Evolutionary conservation across 1,140 invertebrate species (phyloP).

Genomic region (Phenacoccus solenopsis): DNA sequence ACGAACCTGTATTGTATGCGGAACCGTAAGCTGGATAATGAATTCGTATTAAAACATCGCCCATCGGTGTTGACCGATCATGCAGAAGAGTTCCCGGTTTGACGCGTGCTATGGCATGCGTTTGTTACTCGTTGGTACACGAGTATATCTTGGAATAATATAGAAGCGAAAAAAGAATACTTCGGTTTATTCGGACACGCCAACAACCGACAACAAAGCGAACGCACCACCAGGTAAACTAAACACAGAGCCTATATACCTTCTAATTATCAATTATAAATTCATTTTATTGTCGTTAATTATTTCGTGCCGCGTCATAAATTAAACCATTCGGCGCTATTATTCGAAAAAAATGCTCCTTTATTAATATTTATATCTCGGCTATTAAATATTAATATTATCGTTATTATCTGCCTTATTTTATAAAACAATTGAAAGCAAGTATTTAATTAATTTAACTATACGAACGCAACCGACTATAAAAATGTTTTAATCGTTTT

Average conservation of each 20-base stretch:
- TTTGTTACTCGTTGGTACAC: not conserved
- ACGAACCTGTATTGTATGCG: not conserved
- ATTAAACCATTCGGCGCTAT: slow-evolving; percentile 9
- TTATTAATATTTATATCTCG: slow-evolving; percentile 15
- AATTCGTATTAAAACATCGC: not conserved
- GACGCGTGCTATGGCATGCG: slow-evolving; percentile 6
- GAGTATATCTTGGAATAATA: not conserved
- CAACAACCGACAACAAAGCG: slow-evolving; percentile 8
- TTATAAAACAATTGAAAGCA: slow-evolving; percentile 10
- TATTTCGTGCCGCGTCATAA: slow-evolving; percentile 13
- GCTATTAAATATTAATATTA: slow-evolving; percentile 7
- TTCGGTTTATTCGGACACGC: not conserved
- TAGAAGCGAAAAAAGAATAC: not conserved
- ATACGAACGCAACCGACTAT: not conserved
- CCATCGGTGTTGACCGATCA: slow-evolving; percentile 6
- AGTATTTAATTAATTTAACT: slow-evolving; percentile 8
- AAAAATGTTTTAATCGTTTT: not conserved
- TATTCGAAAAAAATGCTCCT: slow-evolving; percentile 8
- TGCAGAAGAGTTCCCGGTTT: not conserved
- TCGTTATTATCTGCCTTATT: slow-evolving; percentile 9
- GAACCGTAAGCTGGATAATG: not conserved
- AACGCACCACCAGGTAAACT: not conserved
- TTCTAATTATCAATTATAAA: slow-evolving; percentile 17
- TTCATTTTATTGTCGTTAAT: slow-evolving; percentile 17
- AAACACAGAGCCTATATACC: slow-evolving; percentile 7